phyloP scores from a whole-genome alignment of 2,797 vertebrate species.

The Heterohyrax brucei region DNA sequence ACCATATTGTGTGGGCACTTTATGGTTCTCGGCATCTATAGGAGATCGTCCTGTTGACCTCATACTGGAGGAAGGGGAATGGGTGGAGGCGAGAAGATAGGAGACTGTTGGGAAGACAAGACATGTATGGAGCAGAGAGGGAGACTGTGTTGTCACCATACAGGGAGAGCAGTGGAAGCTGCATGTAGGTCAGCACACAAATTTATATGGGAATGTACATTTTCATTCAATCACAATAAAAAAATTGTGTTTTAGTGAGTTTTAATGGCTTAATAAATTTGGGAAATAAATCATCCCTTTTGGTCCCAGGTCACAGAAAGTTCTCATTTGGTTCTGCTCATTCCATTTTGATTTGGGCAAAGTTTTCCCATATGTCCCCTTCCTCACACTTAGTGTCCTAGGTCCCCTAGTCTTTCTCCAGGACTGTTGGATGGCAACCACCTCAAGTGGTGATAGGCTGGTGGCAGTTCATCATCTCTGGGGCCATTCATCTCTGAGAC shows the following conservation, averaged over 20 bases:
- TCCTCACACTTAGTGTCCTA: background rate
- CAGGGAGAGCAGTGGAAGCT: no score
- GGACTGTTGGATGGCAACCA: background rate
- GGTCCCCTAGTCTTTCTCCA: background rate
- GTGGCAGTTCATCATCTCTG: rapidly evolving
- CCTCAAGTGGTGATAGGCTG: background rate
- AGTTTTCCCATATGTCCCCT: background rate
- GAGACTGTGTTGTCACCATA: no score
- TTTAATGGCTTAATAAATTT: background rate
- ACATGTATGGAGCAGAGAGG: no score
- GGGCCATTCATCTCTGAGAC: background rate
- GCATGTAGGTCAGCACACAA: no score
- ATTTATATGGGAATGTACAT: no score
- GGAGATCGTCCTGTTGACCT: no score
- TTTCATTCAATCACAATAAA: background rate
- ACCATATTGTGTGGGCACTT: no score
- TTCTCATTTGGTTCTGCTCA: background rate
- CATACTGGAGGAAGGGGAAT: no score
- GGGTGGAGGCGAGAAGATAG: no score
- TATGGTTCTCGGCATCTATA: no score
- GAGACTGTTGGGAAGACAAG: no score
- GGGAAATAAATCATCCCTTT: background rate
- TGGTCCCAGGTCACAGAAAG: background rate
- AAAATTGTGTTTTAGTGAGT: background rate
- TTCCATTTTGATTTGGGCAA: background rate